phyloP scores from a whole-genome alignment of 2,797 vertebrate species.

The Chelidonichthys spinosus region DNA sequence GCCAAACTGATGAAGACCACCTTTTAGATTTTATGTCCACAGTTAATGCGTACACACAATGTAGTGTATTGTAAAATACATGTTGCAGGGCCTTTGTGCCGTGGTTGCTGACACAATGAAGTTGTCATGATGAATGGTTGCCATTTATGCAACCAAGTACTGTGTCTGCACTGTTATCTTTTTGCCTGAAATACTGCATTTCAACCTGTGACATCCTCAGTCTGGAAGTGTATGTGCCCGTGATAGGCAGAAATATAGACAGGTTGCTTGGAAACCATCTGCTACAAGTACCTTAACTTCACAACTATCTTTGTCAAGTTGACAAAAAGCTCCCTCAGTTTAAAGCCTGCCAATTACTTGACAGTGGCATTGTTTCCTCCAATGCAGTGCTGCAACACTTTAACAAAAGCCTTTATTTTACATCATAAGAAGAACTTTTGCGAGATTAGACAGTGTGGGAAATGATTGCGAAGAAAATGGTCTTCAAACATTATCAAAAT shows the following conservation, averaged over 20 bases:
- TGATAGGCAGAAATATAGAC: slow-evolving; percentile 17
- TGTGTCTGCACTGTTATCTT: slow-evolving; percentile 41
- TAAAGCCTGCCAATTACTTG: slow-evolving; percentile 27
- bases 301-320: slow-evolving; percentile 21
- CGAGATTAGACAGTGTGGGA: slow-evolving; percentile 3
- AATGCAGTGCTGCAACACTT: background rate
- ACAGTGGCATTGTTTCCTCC: slow-evolving; percentile 23
- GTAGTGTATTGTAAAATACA: slow-evolving; percentile 46
- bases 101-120: slow-evolving; percentile 54
- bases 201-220: slow-evolving; percentile 17
- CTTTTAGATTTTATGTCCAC: slow-evolving; percentile 55
- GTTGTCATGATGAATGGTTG: slow-evolving; percentile 65
- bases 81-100: slow-evolving; percentile 27
- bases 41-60: slow-evolving; percentile 18
- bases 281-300: slow-evolving; percentile 14
- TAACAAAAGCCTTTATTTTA: slow-evolving; percentile 34
- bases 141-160: slow-evolving; percentile 51
- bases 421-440: background rate
- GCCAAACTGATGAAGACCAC: slow-evolving; percentile 23
- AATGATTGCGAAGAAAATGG: background rate
- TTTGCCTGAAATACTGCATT: slow-evolving; percentile 17
- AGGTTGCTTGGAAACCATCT: background rate
- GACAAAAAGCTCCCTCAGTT: slow-evolving; percentile 21
- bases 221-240: background rate
- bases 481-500: background rate